Percentiles rank a stretch among this genome's conserved stretches.
These are phyloP conservation scores for Atta colombica DNA, from an alignment of 1,140 invertebrate species.

Conservation along the genomic window DNA sequence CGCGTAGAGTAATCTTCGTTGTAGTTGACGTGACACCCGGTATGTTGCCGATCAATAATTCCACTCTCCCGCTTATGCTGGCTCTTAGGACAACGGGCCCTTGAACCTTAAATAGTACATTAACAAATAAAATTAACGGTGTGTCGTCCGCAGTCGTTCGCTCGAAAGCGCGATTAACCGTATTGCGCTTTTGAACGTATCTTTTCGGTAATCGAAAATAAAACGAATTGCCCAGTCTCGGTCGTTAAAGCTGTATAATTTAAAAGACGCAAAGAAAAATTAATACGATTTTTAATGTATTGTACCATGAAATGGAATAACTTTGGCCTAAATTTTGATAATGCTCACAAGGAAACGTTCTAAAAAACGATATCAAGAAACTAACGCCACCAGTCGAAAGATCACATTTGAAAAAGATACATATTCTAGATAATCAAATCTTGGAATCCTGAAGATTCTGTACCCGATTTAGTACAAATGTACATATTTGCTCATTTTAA, in stretches of 20 bases:
- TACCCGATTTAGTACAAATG: too few relatives aligned
- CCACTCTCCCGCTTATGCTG: conserved; percentile 34
- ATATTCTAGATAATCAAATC: too few relatives aligned
- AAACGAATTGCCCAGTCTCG: background rate
- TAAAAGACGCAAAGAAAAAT: background rate
- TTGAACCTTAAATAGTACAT: conserved; percentile 62
- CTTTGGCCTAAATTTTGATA: too few relatives aligned
- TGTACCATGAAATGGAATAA: too few relatives aligned
- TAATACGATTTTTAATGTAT: background rate
- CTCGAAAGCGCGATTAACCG: conserved; percentile 31
- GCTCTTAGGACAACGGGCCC: conserved; percentile 57
- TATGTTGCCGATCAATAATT: conserved; percentile 63
- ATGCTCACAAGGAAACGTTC: too few relatives aligned
- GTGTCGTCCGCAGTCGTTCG: conserved; percentile 43
- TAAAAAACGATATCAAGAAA: too few relatives aligned
- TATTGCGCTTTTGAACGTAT: background rate
- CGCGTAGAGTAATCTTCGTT: background rate
- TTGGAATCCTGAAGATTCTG: too few relatives aligned
- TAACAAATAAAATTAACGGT: conserved; percentile 66
- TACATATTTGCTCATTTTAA: too few relatives aligned
- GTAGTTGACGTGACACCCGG: conserved; percentile 43
- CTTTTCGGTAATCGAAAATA: conserved; percentile 22
- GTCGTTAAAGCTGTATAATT: background rate
- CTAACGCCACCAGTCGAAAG: too few relatives aligned
- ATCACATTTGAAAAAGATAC: too few relatives aligned